Conservation (phyloP, 1,140 invertebrate species). For the Ceratosolen fusciceps region DNA sequence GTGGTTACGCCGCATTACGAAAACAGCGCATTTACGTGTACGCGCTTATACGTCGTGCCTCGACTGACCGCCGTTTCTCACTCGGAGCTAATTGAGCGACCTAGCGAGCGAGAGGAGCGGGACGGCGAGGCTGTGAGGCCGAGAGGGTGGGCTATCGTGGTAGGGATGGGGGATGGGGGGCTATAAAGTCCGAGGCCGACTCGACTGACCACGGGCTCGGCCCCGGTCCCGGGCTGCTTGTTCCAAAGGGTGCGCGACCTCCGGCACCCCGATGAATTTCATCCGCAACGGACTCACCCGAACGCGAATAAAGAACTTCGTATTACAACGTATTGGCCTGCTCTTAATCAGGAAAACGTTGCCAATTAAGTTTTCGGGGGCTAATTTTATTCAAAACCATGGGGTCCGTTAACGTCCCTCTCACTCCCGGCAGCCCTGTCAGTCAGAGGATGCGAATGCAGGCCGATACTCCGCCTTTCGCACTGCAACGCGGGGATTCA, state of each 20-base stretch:
- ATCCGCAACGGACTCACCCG: background rate
- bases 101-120: background rate
- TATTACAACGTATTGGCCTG: background rate
- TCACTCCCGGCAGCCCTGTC: background rate
- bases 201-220: background rate
- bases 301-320: background rate
- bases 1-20: slow-evolving; percentile 44
- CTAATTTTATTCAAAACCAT: too few relatives aligned
- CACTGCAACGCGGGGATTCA: slow-evolving; percentile 57
- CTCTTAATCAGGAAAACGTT: background rate
- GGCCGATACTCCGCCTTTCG: background rate
- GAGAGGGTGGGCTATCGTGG: background rate
- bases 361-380: too few relatives aligned
- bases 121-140: background rate
- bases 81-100: slow-evolving; percentile 16
- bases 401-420: too few relatives aligned
- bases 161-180: too few relatives aligned
- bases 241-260: background rate
- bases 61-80: slow-evolving; percentile 6
- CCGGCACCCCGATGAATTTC: background rate
- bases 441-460: background rate
- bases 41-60: background rate
- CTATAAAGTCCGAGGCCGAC: slow-evolving; percentile 1
- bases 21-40: slow-evolving; percentile 45
- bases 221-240: background rate